Base-by-base conservation (phyloP, 1,140 invertebrate genomes). In the Drosophila burlai region DNA sequence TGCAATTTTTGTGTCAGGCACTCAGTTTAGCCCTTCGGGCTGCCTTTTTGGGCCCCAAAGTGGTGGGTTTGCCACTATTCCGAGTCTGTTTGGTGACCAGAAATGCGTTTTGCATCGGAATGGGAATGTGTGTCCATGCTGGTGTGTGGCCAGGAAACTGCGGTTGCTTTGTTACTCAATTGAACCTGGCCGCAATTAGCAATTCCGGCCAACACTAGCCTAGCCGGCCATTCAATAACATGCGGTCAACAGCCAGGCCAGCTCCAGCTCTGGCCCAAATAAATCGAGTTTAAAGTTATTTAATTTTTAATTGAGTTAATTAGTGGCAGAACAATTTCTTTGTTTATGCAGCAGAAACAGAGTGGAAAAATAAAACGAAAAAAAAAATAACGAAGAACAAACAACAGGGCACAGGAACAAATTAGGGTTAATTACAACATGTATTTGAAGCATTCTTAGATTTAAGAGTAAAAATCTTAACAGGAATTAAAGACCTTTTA, bases 261-360 rank as follows among this genome's bases (percentile, higher is more conserved):
- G 36, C 54, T 26, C 16, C 10, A 15, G 18, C 36, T 26, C 15
- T 58, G 49, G 21, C 13, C 57, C 54, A 64, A 69, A 69, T 61
- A 73, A 83, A 75, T 81, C 66, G 62, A 81, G 77, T 75, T 84
- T 68, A 87, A 87, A 89, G 73, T 84, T 81, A 50, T 89, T 87
- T 84, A 89, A 89, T 81, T 72, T 89, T 89, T 89, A 87, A 87
- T 89, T 89, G 83, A 83, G 67, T 87, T 89, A 87, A 87, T 87
- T 87, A 89, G 60, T 21, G 64, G 55, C 66, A 63, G 62, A 49
- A 24, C 58, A 72, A 87, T 81, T 89, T 81, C 81, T 81, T 87
- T 87, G 77, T 87, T 87, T 89, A 89, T 89, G 83, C 83, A 77
- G 80, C 65, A 83, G 65, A 18, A 81, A 72, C 58, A 65, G 43